Evolutionary conservation across 1,140 invertebrate species (phyloP), one percentile per base, ranked within the genome.

Genomic region (Dreissena polymorpha): DNA sequence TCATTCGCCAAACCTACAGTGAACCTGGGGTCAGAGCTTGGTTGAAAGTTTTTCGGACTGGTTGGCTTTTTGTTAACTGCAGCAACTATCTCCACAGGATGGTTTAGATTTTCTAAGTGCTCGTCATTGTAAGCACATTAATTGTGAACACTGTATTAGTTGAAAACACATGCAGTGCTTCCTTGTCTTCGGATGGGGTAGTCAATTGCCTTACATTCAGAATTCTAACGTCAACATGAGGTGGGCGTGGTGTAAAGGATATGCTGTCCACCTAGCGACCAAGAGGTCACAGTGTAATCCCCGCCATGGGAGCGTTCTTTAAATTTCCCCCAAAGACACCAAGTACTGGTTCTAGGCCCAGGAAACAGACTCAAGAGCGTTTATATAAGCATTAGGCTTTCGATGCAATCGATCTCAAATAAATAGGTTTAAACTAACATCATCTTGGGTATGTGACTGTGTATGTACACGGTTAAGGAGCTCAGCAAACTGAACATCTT

Each of bases 1-100:
- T 51, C 50, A 51, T 21, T n/a, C 3, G 69, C 10, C 8, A 71
- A 21, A 13, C 69, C 69, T 10, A 39, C 39, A 16, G 69, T 71
- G 21, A 51, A 51, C 53, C 53, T 71, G 12, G 29, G 12, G 49
- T 71, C 69, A 51, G 10, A 13, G 23, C 29, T 51, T 10, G 39
- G 39, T 51, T 71, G 50, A 51, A 21, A 53, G 49, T 71, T 49
- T n/a, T 71, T 8, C 21, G 25, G 53, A 10, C 8, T n/a, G 49
- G 13, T n/a, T 71, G 69, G 29, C 53, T n/a, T 71, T 53, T 51
- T 71, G 69, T 71, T 51, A 29, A 70, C 25, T 70, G 68, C 68
- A 16, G 49, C 10, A 7, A 70, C 49, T 29, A 21, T 50, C 29
- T 50, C 29, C 49, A 51, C 21, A 71, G 5, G 29, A 53, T 49